Evolutionary conservation across 2,888 invertebrate genomes (phyloP).

Genomic region (Iphiclides podalirius): DNA sequence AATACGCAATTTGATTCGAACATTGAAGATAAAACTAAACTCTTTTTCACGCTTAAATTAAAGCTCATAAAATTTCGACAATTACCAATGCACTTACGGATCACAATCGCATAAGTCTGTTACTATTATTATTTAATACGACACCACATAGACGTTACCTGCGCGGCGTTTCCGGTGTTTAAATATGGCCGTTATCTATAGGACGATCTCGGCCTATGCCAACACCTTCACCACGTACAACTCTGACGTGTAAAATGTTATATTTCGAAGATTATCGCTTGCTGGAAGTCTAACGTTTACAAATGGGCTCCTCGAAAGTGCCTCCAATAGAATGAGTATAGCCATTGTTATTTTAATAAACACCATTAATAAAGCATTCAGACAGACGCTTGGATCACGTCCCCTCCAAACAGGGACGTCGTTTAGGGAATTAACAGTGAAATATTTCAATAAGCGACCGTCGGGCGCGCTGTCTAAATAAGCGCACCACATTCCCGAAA

Average conservation of each 20-base stretch:
- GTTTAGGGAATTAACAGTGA: constrained; percentile 74
- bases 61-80: too few species aligned
- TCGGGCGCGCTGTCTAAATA: constrained; percentile 69
- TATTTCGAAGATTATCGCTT: constrained; percentile 54
- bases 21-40: too few species aligned
- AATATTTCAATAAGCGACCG: constrained; percentile 74
- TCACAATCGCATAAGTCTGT: too few species aligned
- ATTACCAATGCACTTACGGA: too few species aligned
- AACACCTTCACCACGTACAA: constrained; percentile 55
- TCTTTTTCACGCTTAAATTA: too few species aligned
- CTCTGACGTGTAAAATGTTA: constrained; percentile 63
- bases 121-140: constrained; percentile 16
- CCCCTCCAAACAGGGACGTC: constrained; percentile 57
- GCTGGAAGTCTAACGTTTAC: too few species aligned
- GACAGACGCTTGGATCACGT: constrained; percentile 54
- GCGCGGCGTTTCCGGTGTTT: constrained; percentile 35
- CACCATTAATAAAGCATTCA: constrained; percentile 65
- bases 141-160: constrained; percentile 24
- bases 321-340: too few species aligned
- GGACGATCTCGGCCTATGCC: constrained; percentile 61
- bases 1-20: too few species aligned
- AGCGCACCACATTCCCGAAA: constrained; percentile 63
- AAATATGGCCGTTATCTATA: constrained; percentile 53
- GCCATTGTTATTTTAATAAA: constrained; percentile 74
- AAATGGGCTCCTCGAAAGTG: too few species aligned